These are phyloP conservation scores for Ctena decussata DNA, from an alignment of 2,888 invertebrate species.

Conservation along the genomic window DNA sequence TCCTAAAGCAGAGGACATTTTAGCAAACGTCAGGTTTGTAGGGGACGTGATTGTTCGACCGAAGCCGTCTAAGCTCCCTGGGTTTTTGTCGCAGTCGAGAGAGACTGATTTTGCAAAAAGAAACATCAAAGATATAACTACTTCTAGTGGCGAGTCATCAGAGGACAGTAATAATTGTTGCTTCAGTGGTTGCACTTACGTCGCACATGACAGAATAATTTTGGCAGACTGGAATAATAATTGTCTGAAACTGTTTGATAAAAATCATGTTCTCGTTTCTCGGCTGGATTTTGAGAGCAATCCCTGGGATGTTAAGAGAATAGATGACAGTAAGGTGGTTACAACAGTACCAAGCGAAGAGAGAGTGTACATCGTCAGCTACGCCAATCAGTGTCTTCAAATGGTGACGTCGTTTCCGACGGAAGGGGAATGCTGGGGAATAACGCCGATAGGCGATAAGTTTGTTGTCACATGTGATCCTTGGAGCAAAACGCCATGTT, in stretches of 20 bases:
- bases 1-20: conserved; percentile 36
- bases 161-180: conserved; percentile 50
- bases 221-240: conserved; percentile 63
- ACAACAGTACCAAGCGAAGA: conserved; percentile 57
- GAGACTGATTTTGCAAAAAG: conserved; percentile 44
- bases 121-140: conserved; percentile 13
- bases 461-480: conserved; percentile 62
- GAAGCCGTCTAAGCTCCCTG: conserved; percentile 52
- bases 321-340: conserved; percentile 49
- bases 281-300: conserved; percentile 49
- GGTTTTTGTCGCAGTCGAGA: conserved; percentile 50
- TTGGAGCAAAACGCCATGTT: conserved; percentile 51
- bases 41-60: conserved; percentile 44
- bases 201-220: conserved; percentile 44
- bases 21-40: conserved; percentile 25
- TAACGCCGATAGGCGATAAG: conserved; percentile 39
- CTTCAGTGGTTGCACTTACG: conserved; percentile 50
- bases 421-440: conserved; percentile 60
- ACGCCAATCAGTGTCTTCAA: conserved; percentile 36
- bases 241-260: conserved; percentile 62
- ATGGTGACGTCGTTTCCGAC: conserved; percentile 44
- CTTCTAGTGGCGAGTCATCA: conserved; percentile 30
- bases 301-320: conserved; percentile 59
- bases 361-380: conserved; percentile 41
- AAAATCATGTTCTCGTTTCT: conserved; percentile 31